Conservation (phyloP, 2,113 vertebrate genomes). For the Silurus glanis region DNA sequence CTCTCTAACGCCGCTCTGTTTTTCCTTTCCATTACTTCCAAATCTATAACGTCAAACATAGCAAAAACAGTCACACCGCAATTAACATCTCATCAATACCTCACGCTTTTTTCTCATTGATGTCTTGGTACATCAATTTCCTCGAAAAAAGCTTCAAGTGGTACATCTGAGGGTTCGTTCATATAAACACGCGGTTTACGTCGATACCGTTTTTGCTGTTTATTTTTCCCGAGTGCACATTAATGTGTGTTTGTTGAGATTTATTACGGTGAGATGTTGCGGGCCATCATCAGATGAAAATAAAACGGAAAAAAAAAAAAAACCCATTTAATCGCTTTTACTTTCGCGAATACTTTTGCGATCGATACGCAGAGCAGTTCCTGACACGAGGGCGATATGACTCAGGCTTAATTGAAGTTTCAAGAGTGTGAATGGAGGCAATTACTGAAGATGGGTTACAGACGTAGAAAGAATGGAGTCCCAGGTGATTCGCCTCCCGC, state of each 20-base stretch:
- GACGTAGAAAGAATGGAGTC: neutral
- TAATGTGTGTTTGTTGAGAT: neutral
- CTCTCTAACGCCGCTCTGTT: neutral
- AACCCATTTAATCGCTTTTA: conserved; percentile 27
- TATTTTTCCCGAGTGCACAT: neutral
- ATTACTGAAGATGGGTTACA: conserved; percentile 10
- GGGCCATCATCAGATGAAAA: neutral
- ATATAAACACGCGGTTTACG: neutral
- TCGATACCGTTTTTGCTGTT: neutral
- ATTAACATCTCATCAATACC: neutral
- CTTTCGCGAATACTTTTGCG: conserved; percentile 18
- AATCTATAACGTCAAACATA: neutral
- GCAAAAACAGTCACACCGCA: neutral
- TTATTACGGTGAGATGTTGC: conserved; percentile 28
- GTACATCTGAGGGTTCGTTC: neutral
- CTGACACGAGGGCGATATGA: conserved; percentile 15
- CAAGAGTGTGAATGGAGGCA: conserved; percentile 15
- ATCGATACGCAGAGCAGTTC: conserved; percentile 34
- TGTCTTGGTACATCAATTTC: neutral
- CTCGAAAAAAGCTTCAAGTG: neutral
- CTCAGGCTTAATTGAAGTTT: conserved; percentile 36
- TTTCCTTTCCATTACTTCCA: neutral
- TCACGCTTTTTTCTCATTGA: neutral
- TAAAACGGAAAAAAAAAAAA: neutral
- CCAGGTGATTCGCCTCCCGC: neutral